Base-by-base conservation (phyloP, 53 echinoderm and acorn worm genomes). In the Echinarachnius parma region DNA sequence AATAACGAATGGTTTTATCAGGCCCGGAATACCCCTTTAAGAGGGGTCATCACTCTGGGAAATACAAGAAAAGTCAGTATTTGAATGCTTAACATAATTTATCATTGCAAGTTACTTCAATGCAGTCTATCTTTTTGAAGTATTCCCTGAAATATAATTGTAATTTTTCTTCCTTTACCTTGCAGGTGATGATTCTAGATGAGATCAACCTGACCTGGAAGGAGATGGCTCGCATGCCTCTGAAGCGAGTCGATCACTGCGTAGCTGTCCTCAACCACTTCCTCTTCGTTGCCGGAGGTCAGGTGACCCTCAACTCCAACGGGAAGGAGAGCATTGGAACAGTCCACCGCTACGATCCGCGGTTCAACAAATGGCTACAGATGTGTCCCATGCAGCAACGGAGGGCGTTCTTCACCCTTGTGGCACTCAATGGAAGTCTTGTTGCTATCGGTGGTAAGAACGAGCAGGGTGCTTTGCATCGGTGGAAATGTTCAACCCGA, bases 331-430 rank as follows among this genome's bases (percentile, higher is more conserved):
- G 98, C 45, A 98, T 98, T 18, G 98, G 98, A 2, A 92, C 98
- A 2, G 88, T 98, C 4, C 98, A 98, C 31, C 85, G 98, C 27
- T 98, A 86, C 44, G 98, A 98, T 59, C 91, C 98, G 5, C 67
- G 98, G 22, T 85, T 98, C 59, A 91, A 86, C 62, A 80, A 79
- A 23, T 98, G 98, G 98, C 86, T 98, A 25, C 98, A 98, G 86
- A 92, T 98, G 84, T 98, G 98, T 46, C 98, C 98, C 5, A 98
- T 98, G 98, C 98, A 98, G 47, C 98, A 98, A 75, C 46, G 98
- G 53, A 62, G 98, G 29, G 98, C 98, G 3, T 98, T 98, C 80
- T 98, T 98, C 60, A 34, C 63, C 53, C 78, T 98, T 19, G 77
- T 76, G 11, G 79, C 80, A 1, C 79, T 85, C 9, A 79, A 61